Base-by-base conservation (phyloP, 2,797 vertebrate genomes). In the Propithecus perrieri region DNA sequence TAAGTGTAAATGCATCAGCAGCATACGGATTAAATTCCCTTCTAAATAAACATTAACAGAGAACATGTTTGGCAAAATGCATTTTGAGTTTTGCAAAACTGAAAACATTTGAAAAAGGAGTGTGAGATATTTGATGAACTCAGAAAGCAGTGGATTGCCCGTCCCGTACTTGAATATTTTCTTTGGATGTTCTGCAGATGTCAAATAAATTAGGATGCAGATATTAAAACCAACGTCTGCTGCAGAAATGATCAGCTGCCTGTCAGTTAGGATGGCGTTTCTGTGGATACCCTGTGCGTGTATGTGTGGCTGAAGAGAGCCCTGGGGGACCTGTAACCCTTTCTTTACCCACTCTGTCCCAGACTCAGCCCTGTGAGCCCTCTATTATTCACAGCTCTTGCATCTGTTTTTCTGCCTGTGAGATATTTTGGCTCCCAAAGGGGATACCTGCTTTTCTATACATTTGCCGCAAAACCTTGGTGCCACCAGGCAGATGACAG, bases 1-100 rank as follows among this genome's bases (percentile, higher is more conserved):
- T 98, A 97, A 98, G 98, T 98, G 98, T 97, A 98, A 98, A 97
- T 97, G 98, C 96, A 98, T 98, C 97, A 97, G 97, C 97, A 97
- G 97, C 98, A 96, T 97, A 97, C 97, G 95, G 98, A 98, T 98
- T 97, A 97, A 96, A 98, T 98, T 98, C 97, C 95, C 97, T 90
- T 98, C 97, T 97, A 97, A 98, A 98, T 98, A 97, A 98, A 98
- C 98, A 98, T 94, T 97, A 96, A 96, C 96, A 69, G 96, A 95
- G 97, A 97, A 96, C 96, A 96, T 97, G 98, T 96, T 98, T 97
- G 96, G 96, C 98, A 96, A 95, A 96, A 98, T 97, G 96, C 97
- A 97, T 96, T 95, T 55, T 55, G 93, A 95, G 93, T 80, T 96
- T 96, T 97, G 97, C 97, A 96, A 97, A 98, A 95, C 96, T 65